A percentile compares a stretch with the other conserved stretches of the same genome.
These are phyloP conservation scores for Scophthalmus maximus DNA, from an alignment of 2,113 vertebrate species.

Conservation along the genomic window DNA sequence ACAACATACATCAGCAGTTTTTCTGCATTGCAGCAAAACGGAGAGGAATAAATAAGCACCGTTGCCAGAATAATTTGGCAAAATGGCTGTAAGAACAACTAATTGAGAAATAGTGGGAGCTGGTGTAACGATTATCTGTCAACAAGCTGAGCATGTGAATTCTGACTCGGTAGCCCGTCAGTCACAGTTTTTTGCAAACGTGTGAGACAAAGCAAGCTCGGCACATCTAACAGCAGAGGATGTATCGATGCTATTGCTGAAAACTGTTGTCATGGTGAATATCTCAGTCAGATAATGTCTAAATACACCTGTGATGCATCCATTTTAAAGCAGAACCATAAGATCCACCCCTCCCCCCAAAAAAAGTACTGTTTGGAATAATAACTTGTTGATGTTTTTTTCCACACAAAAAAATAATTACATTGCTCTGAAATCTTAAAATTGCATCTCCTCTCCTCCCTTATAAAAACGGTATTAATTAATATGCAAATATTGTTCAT, in stretches of 20 bases:
- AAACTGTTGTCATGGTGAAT: slow-evolving; percentile 4
- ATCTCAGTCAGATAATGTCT: too few relatives aligned
- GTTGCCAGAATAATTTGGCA: slow-evolving; percentile 10
- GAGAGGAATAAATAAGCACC: slow-evolving; percentile 12
- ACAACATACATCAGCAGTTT: slow-evolving; percentile 23
- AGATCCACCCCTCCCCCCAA: too few relatives aligned
- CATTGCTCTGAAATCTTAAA: too few relatives aligned
- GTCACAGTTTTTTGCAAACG: slow-evolving; percentile 13
- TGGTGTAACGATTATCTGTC: slow-evolving; percentile 29
- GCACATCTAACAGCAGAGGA: slow-evolving; percentile 45
- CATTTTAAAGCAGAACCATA: too few relatives aligned
- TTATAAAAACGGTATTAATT: too few relatives aligned
- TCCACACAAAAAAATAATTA: too few relatives aligned
- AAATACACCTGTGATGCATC: too few relatives aligned
- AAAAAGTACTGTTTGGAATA: too few relatives aligned
- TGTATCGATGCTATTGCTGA: slow-evolving; percentile 40
- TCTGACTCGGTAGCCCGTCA: slow-evolving; percentile 19
- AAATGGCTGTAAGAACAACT: slow-evolving; percentile 21
- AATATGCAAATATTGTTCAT: too few relatives aligned
- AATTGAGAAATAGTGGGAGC: slow-evolving; percentile 17
- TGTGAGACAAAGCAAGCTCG: slow-evolving; percentile 23
- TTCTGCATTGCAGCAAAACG: slow-evolving; percentile 39
- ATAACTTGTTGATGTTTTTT: too few relatives aligned
- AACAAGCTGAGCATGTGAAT: slow-evolving; percentile 17
- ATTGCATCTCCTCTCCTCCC: too few relatives aligned